Evolutionary conservation across 2,797 vertebrate genomes (phyloP).

Genomic region (Poeciliopsis turneri): DNA sequence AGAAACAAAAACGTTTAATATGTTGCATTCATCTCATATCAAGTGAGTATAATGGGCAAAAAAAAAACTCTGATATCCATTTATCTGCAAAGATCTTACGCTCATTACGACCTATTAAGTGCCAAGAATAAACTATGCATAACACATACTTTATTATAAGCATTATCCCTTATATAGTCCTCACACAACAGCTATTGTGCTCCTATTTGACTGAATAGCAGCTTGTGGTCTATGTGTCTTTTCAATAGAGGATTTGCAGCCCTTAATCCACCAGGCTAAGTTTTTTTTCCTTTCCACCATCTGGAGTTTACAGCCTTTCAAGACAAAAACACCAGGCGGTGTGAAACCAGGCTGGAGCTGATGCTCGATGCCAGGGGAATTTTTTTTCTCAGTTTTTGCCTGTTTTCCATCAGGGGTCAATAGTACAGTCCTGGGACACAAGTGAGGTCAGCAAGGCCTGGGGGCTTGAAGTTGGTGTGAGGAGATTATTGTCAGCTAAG

Average conservation of each 20-base stretch:
- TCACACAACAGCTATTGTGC: slow-evolving; percentile 74
- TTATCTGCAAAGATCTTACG: slow-evolving; percentile 67
- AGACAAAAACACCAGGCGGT: slow-evolving; percentile 81
- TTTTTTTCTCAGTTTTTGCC: slow-evolving; percentile 41
- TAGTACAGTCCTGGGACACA: slow-evolving; percentile 56
- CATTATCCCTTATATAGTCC: slow-evolving; percentile 67
- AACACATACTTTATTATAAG: slow-evolving; percentile 70
- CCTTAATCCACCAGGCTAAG: slow-evolving; percentile 82
- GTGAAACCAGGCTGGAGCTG: slow-evolving; percentile 71
- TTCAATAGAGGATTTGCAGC: slow-evolving; percentile 79
- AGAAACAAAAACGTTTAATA: slow-evolving; percentile 15
- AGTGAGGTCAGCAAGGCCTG: slow-evolving; percentile 21
- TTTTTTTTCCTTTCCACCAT: slow-evolving; percentile 75
- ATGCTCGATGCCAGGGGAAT: slow-evolving; percentile 60
- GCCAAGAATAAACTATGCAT: slow-evolving; percentile 74
- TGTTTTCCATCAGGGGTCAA: slow-evolving; percentile 65
- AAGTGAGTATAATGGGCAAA: slow-evolving; percentile 65
- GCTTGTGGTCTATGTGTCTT: slow-evolving; percentile 74
- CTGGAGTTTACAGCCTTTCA: slow-evolving; percentile 82
- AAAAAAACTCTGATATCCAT: slow-evolving; percentile 57
- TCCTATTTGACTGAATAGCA: slow-evolving; percentile 74
- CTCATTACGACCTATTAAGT: slow-evolving; percentile 72
- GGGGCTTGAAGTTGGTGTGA: slow-evolving; percentile 24
- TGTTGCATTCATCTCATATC: slow-evolving; percentile 59
- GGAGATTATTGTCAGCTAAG: background rate